These are phyloP conservation scores for Oreocharis arfaki DNA, from an alignment of 2,113 vertebrate genomes.

Conservation along the genomic window DNA sequence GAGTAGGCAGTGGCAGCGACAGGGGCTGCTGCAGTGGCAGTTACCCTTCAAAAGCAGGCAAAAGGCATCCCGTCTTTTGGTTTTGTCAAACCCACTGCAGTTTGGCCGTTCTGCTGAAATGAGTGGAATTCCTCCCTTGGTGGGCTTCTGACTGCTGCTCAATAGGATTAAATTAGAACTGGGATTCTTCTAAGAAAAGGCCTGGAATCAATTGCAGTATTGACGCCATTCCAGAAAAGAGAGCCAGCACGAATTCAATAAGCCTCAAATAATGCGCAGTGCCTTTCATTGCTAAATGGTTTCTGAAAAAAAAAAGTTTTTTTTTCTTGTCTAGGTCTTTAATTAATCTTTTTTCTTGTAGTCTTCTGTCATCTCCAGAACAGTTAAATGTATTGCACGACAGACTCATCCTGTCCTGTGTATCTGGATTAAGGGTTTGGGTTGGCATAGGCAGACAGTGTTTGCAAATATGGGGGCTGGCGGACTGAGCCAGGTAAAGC, in stretches of 20 bases:
- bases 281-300: neutral
- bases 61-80: neutral
- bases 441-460: neutral
- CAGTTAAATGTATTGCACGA: neutral
- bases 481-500: neutral
- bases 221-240: neutral
- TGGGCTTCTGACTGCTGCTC: neutral
- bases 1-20: neutral
- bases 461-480: neutral
- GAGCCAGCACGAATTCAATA: neutral
- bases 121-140: neutral
- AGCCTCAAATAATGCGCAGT: neutral
- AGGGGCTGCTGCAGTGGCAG: neutral
- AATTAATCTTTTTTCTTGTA: neutral
- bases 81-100: neutral
- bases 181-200: conserved; percentile 13
- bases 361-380: neutral
- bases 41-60: neutral
- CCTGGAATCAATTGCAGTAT: neutral
- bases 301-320: neutral
- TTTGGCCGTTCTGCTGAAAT: neutral
- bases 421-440: neutral
- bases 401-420: neutral
- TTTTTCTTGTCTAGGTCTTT: neutral
- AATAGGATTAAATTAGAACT: conserved; percentile 28